Base-by-base conservation (phyloP, 1,140 invertebrate species). In the Notospermus geniculatus region DNA sequence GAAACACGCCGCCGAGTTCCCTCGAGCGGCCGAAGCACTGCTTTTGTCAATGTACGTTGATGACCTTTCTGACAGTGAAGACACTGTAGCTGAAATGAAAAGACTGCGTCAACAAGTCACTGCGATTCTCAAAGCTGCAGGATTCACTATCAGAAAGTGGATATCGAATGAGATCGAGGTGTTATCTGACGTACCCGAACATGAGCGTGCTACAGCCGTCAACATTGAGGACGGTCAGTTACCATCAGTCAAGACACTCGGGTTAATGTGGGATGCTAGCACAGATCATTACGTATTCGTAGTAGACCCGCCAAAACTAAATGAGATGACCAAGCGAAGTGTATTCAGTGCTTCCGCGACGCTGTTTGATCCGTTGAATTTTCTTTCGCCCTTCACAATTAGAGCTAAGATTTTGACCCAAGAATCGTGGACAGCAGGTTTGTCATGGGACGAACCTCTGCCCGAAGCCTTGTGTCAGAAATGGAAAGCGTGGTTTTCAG, bases 201-300 rank as follows among this genome's bases (percentile, higher is more conserved):
- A 11, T 19, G 39, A 43, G 11, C 39, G 39, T 19, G 39, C 39
- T 13, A 19, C 19, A 19, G 39, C 11, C 39, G 19, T 43, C 11
- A 13, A 19, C 19, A 43, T 43, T 13, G 39, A 43, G 19, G 39
- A 43, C 11, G 39, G 39, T 19, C 11, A 13, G 11, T 43, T 43
- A 43, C 39, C 39, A 13, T 11, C 19, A 43, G 19, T 43, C 11
- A 43, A 43, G 39, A 43, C 39, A 11, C 39, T 43, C 39, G 39
- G 39, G 19, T 13, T 43, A 13, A 43, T 59, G n/a, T 66, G 67
- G 67, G n/a, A n/a, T 17, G 60, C 64, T 2, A 43, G 63, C 9
- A 19, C 28, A 19, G 64, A 62, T 39, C 13, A 32, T 36, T 69
- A 66, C 41, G 11, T 9, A 13, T 56, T 29, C 27, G 9, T 27